Percentiles rank a stretch among this genome's conserved stretches.
Conservation (phyloP, 2,888 invertebrate species). For the Drosophila sordidula region DNA sequence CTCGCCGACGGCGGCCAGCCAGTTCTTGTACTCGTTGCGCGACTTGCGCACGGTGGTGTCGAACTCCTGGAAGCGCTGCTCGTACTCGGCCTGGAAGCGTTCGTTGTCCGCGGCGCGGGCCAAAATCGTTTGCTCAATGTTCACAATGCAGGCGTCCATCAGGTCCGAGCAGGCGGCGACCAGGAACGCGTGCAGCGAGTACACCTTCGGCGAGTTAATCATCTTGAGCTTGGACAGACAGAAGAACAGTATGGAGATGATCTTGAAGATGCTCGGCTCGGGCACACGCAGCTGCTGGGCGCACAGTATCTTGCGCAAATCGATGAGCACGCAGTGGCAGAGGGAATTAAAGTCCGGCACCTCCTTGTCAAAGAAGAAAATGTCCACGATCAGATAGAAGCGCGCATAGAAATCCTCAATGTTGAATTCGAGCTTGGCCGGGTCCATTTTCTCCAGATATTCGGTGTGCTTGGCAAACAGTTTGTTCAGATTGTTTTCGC, state of each 20-base stretch:
- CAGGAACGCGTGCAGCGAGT: slow-evolving; percentile 93
- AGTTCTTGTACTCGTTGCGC: slow-evolving; percentile 84
- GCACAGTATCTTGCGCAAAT: slow-evolving; percentile 90
- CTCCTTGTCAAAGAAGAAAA: slow-evolving; percentile 86
- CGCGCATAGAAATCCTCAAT: slow-evolving; percentile 86
- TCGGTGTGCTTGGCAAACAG: slow-evolving; percentile 89
- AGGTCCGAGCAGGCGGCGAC: slow-evolving; percentile 90
- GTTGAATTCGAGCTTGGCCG: slow-evolving; percentile 85
- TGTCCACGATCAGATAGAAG: slow-evolving; percentile 86
- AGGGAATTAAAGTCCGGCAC: slow-evolving; percentile 88
- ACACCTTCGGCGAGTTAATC: slow-evolving; percentile 91
- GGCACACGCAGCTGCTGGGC: slow-evolving; percentile 87
- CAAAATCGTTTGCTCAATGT: slow-evolving; percentile 83
- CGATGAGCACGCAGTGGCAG: slow-evolving; percentile 90
- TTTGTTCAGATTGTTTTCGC: slow-evolving; percentile 93
- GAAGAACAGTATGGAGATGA: slow-evolving; percentile 92
- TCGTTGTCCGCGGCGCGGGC: slow-evolving; percentile 82
- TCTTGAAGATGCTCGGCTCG: slow-evolving; percentile 91
- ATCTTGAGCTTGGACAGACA: slow-evolving; percentile 91
- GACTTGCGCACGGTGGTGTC: slow-evolving; percentile 83
- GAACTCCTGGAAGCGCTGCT: slow-evolving; percentile 82
- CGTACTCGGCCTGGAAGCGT: slow-evolving; percentile 82
- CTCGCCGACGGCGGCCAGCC: slow-evolving; percentile 81
- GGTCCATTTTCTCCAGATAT: slow-evolving; percentile 86
- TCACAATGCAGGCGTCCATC: slow-evolving; percentile 86